A percentile compares a stretch with the other conserved stretches of the same genome.
Conservation (phyloP, 2,888 invertebrate species). For the Diploptera punctata region DNA sequence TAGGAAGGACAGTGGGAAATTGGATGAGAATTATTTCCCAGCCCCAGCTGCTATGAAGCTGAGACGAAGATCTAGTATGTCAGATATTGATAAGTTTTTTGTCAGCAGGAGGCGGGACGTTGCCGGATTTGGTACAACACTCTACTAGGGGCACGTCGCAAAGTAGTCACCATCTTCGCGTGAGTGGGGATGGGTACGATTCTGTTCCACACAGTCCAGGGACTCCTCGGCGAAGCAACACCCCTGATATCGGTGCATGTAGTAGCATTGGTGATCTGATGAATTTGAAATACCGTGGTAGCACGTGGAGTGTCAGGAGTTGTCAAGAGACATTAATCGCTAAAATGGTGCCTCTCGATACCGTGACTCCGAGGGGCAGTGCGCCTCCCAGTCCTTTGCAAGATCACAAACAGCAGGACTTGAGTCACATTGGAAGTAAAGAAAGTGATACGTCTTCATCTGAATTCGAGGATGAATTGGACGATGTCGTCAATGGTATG, state of each 20-base stretch:
- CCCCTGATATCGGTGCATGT: conserved; percentile 46
- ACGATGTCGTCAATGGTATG: conserved; percentile 6
- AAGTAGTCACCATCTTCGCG: conserved; percentile 18
- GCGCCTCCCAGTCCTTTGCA: conserved; percentile 53
- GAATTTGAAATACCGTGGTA: conserved; percentile 76
- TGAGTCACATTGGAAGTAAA: neutral
- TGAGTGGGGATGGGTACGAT: conserved; percentile 49
- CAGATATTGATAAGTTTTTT: conserved; percentile 70
- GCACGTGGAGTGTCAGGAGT: conserved; percentile 73
- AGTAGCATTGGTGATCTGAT: conserved; percentile 81
- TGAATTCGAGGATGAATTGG: conserved; percentile 8
- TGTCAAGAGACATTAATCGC: conserved; percentile 69
- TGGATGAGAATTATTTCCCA: conserved; percentile 2
- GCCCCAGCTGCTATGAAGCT: conserved; percentile 47
- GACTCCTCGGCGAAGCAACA: conserved; percentile 32
- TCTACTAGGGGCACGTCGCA: neutral
- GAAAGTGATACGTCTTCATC: neutral
- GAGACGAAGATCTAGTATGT: conserved; percentile 74
- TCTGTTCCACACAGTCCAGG: conserved; percentile 61
- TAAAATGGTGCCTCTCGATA: conserved; percentile 74
- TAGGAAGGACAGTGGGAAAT: neutral
- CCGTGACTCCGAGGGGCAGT: conserved; percentile 60
- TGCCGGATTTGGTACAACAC: neutral
- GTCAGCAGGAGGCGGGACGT: conserved; percentile 42
- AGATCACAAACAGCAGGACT: conserved; percentile 47